Base-by-base conservation (phyloP, 2,888 invertebrate genomes). In the Meghimatium bilineatum region DNA sequence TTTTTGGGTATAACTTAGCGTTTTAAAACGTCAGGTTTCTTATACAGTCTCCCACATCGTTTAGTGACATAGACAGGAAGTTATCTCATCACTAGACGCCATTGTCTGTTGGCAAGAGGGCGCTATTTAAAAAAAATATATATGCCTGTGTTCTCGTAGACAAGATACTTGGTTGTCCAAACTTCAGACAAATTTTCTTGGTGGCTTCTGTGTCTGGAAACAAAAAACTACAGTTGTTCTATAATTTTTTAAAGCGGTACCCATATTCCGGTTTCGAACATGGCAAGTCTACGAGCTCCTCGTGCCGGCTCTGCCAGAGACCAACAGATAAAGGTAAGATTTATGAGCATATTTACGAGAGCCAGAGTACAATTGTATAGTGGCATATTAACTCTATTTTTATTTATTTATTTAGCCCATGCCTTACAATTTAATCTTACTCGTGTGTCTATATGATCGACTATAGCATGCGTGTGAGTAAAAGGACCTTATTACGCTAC, bases 281-380 rank as follows among this genome's bases (percentile, higher is more conserved):
- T 82, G 82, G 76, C 82, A 14, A 44, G 76, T 77, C 56, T 82
- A 56, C 76, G 82, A 23, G 82, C 82, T 26, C 82, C 82, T 29
- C 67, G 82, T 14, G 82, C 82, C 23, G 82, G 82, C 17, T 82
- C 77, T 36, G 82, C 82, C 38, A 49, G 82, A 23, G 82, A 82
- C 23, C 66, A 82, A 44, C 83, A 83, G 79, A 79, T 79, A 29
- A 83, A 74, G 66, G 79, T 83, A 32, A 60, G 79, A 32, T 20
- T 23, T 56, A 20, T 56, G 44, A 44, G 44, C 12, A 12, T n/a
- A n/a, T n/a, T n/a, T n/a, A n/a, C n/a, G n/a, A n/a, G n/a, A n/a
- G n/a, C n/a, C n/a, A n/a, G n/a, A n/a, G n/a, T n/a, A n/a, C n/a
- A n/a, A n/a, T n/a, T n/a, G n/a, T n/a, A n/a, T n/a, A n/a, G n/a